Base-by-base conservation (phyloP, 2,113 vertebrate genomes). In the Crotophaga sulcirostris region DNA sequence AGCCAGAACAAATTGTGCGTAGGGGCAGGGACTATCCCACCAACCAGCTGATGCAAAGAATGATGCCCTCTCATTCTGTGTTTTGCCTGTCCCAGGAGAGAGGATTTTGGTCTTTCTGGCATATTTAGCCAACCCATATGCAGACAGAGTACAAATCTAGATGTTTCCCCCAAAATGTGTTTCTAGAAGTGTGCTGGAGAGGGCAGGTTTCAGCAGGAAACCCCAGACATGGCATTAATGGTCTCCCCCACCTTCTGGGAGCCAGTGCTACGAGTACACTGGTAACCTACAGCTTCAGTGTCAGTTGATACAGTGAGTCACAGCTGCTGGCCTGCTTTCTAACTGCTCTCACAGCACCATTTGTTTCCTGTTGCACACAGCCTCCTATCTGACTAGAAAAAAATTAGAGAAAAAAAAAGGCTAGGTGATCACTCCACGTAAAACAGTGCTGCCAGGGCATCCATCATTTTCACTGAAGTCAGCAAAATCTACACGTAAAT, bases 31-130 rank as follows among this genome's bases (percentile, higher is more conserved):
- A 63, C 78, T 47, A 4, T 36, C 25, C 68, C 56, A 40, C 40
- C 0, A 0, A n/a, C 13, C 0, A 1, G n/a, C 60, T 56, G 58
- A 64, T 0, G 0, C 0, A 1, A 66, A 49, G 23, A 28, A 21
- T 29, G 47, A 60, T n/a, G 36, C 51, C 10, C 45, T 54, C 54
- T 42, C 59, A 5, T 0, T 11, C 18, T 29, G 16, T 1, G 0
- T 38, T 51, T 33, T 25, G 34, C 49, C 19, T 2, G 2, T 26
- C 25, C 74, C 9, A 1, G 25, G 23, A 52, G 56, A 78, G 52
- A 84, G 13, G 64, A 75, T 36, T 51, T 52, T 4, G 12, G 31
- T 81, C 33, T 24, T 78, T 44, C 44, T 72, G 36, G 13, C 26
- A 7, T 12, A 49, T 75, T 84, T 60, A 47, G 17, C 72, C 52